Base-by-base conservation (phyloP, 53 echinoderm and acorn worm genomes). In the Temnopleurus reevesii region DNA sequence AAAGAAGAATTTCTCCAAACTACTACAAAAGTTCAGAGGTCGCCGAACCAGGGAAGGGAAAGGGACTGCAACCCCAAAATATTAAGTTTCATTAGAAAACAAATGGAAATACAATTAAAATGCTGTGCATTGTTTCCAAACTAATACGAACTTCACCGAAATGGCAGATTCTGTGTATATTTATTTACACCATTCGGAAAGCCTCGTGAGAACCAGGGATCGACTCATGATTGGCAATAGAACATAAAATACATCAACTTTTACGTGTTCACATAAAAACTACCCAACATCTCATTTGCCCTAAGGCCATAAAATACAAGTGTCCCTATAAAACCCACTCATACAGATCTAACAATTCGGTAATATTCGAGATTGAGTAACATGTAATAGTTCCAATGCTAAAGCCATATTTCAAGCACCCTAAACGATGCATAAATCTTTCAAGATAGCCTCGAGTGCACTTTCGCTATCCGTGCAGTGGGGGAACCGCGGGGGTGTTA, bases 351-450 rank as follows among this genome's bases (percentile, higher is more conserved):
- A 23, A 7, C 71, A 38, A 31, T 71, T 38, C 43, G 41, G 23
- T 71, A 71, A 38, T 41, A 3, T 36, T n/a, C 19, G n/a, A 41
- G 41, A 71, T 71, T 71, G 71, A 38, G 71, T 19, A 71, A 71
- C 41, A 19, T 71, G 71, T 71, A 71, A 71, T 71, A 71, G 71
- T 80, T 49, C 47, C 80, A 80, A 34, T 51, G 80, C 80, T 46
- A 4, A 80, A 51, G 80, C 51, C 80, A 51, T 80, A 80, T 49
- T 80, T 80, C 80, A 80, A 47, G 51, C 80, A 51, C 29, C 51
- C 29, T 51, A 51, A 49, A 47, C 27, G 51, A 25, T 17, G 46
- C 18, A 80, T 80, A 80, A 80, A 47, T 80, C 80, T 80, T 49
- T 80, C 80, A 80, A 80, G 71, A 43, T 36, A 41, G 21, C 13